Conservation (phyloP, 2,113 vertebrate species). For the Melanocharis versteri region DNA sequence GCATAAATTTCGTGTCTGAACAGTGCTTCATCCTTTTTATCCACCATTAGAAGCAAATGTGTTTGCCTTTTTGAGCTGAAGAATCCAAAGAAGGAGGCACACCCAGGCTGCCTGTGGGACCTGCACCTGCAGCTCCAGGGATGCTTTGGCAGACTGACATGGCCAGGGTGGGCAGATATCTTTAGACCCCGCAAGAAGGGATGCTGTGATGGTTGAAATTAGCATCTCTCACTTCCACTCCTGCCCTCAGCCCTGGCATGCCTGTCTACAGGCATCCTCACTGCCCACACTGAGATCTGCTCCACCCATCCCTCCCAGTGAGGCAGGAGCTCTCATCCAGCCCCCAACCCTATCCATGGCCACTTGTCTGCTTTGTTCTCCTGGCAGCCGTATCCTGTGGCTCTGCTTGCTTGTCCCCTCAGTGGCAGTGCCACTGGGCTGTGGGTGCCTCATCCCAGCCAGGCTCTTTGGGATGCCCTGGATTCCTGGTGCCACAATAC, state of each 20-base stretch:
- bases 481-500: not conserved
- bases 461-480: not conserved
- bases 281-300: not conserved
- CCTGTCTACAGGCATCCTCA: not conserved
- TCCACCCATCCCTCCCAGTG: fast-evolving
- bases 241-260: not conserved
- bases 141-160: not conserved
- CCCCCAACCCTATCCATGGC: not conserved
- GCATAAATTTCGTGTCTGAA: not conserved
- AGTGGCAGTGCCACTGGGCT: not conserved
- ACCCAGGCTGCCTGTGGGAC: not conserved
- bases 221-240: not conserved
- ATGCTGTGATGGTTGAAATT: not conserved
- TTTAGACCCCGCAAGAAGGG: not conserved
- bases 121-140: fast-evolving
- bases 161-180: not conserved
- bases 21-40: not conserved
- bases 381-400: not conserved
- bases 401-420: not conserved
- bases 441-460: not conserved
- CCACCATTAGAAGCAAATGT: not conserved
- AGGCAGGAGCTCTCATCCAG: not conserved
- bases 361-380: not conserved
- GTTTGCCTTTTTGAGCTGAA: not conserved
- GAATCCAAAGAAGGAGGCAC: not conserved